These are phyloP conservation scores for Papilio gigon DNA, from an alignment of 2,888 invertebrate species.

Conservation along the genomic window DNA sequence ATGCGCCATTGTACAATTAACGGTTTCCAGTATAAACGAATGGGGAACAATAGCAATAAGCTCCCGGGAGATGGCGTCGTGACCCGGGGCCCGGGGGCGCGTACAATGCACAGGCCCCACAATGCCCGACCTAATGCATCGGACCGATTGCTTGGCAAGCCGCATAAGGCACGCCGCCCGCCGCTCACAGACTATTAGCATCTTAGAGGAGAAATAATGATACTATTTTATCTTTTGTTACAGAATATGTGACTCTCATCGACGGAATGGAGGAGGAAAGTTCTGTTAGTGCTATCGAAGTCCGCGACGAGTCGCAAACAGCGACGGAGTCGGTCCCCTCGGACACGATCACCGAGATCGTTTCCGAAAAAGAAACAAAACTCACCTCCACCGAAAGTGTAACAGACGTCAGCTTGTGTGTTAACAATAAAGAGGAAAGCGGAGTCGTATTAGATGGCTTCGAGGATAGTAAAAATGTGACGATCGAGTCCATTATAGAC, in stretches of 20 bases:
- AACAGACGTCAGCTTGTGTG: conserved; percentile 53
- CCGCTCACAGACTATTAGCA: conserved; percentile 39
- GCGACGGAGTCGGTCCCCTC: conserved; percentile 55
- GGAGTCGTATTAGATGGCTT: conserved; percentile 57
- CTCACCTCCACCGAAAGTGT: conserved; percentile 51
- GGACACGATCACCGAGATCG: conserved; percentile 52
- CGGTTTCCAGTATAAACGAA: conserved; percentile 53
- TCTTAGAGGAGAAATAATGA: conserved; percentile 41
- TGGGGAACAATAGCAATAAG: conserved; percentile 61
- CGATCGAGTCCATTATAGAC: conserved; percentile 57
- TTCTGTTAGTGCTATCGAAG: conserved; percentile 55
- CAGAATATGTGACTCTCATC: conserved; percentile 76
- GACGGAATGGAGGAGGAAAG: conserved; percentile 70
- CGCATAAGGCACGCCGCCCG: conserved; percentile 42
- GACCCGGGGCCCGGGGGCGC: conserved; percentile 52
- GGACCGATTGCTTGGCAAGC: conserved; percentile 57
- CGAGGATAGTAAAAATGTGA: conserved; percentile 53
- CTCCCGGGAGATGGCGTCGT: conserved; percentile 62
- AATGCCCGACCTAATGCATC: conserved; percentile 60
- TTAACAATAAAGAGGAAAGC: conserved; percentile 59
- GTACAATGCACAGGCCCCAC: conserved; percentile 59
- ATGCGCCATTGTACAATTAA: conserved; percentile 41
- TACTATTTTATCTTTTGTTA: conserved; percentile 59
- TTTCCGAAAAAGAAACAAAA: conserved; percentile 49
- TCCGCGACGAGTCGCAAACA: conserved; percentile 50